Percentiles rank a stretch among this genome's conserved stretches.
Evolutionary conservation across 2,888 invertebrate species (phyloP).

Genomic region (Odontomyia ornata): DNA sequence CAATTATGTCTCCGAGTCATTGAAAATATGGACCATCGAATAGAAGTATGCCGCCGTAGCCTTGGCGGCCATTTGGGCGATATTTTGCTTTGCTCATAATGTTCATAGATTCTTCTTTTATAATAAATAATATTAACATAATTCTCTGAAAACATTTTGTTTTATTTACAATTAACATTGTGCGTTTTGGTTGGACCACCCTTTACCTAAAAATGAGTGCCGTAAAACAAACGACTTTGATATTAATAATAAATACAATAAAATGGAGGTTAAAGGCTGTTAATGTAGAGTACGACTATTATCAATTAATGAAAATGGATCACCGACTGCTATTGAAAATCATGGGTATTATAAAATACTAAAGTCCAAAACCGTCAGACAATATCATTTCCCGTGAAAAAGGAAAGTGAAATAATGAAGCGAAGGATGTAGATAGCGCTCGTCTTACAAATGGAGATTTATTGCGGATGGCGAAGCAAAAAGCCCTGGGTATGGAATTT

Average conservation of each 20-base stretch:
- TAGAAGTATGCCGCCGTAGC: no score
- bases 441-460: slow-evolving; percentile 67
- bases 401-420: neutral
- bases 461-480: slow-evolving; percentile 82
- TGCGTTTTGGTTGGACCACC: no score
- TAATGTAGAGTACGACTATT: slow-evolving; percentile 50
- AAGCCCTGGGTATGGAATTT: slow-evolving; percentile 88
- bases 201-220: slow-evolving; percentile 45
- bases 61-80: no score
- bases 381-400: neutral
- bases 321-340: slow-evolving; percentile 55
- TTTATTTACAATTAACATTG: no score
- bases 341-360: slow-evolving; percentile 57
- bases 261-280: slow-evolving; percentile 42
- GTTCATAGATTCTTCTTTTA: no score
- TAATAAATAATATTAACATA: no score
- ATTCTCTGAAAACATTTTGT: no score
- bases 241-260: slow-evolving; percentile 38
- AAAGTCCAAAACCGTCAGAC: neutral
- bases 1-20: no score
- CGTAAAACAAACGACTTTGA: slow-evolving; percentile 35
- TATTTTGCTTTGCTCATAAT: no score
- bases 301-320: slow-evolving; percentile 52
- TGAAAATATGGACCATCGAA: no score
- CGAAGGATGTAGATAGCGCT: slow-evolving; percentile 37